Base-by-base conservation (phyloP, 2,797 vertebrate species). In the Girardinus metallicus region DNA sequence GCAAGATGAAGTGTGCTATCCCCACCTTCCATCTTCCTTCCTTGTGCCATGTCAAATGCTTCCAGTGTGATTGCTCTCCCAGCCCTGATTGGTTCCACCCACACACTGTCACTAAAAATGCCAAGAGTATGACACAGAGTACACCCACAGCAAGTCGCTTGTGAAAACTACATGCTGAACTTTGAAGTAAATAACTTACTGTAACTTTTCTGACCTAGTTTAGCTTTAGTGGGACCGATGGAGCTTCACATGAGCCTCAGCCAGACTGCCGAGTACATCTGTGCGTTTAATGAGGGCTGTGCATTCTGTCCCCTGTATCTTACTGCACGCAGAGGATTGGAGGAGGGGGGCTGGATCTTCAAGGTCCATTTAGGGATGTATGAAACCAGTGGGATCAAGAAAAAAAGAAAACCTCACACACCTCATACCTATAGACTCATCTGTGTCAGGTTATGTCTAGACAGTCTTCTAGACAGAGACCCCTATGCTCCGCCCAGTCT, bases 251-350 rank as follows among this genome's bases (percentile, higher is more conserved):
- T 62, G 53, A 60, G 74, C 53, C 39, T 60, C 55, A 60, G 74
- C 55, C 74, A 75, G n/a, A 44, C 73, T 74, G 31, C 39, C 21
- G 31, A 74, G 73, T 51, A 53, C 74, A 62, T 62, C 57, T 75
- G 41, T 60, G 39, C 8, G n/a, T 75, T 60, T 60, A 75, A 75
- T 75, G 55, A 75, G 74, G 55, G 39, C 39, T 41, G 39, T 46
- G 74, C 51, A 60, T 75, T 75, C 53, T 57, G 74, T 57, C 39
- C 73, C 13, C 26, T 36, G 5, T 60, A 29, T 55, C 74, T 60
- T 60, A 29, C 74, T 18, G 51, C 36, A 43, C 43, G 66, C 66
- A 41, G 49, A 51, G 49, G 7, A 7, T 23, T 51, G 49, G 21
- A 9, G 21, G 5, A 49, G 21, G 31, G 12, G 5, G 16, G 3